phyloP scores from a whole-genome alignment of 2,888 invertebrate genomes.

The Choristoneura rosaceana region DNA sequence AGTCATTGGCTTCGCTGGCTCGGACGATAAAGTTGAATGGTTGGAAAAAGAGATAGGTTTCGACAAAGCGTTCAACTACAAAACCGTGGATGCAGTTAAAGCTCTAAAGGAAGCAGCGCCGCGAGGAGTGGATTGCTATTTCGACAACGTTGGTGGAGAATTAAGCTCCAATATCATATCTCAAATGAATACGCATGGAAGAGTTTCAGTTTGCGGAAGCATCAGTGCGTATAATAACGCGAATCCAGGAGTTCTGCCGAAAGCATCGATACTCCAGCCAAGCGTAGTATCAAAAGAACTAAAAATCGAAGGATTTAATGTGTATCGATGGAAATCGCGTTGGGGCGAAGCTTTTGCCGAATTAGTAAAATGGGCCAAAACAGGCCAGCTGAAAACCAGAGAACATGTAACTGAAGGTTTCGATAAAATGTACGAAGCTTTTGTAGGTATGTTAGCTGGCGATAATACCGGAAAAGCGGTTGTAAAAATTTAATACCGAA shows the following conservation, averaged over 20 bases:
- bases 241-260: slow-evolving; percentile 52
- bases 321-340: slow-evolving; percentile 73
- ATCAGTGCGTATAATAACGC: slow-evolving; percentile 84
- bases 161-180: slow-evolving; percentile 84
- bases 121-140: slow-evolving; percentile 90
- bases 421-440: slow-evolving; percentile 87
- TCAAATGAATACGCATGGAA: slow-evolving; percentile 86
- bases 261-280: slow-evolving; percentile 77
- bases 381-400: slow-evolving; percentile 85
- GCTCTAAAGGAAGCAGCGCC: slow-evolving; percentile 88
- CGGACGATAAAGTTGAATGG: slow-evolving; percentile 89
- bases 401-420: slow-evolving; percentile 89
- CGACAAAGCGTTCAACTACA: slow-evolving; percentile 90
- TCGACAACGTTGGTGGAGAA: slow-evolving; percentile 91
- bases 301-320: slow-evolving; percentile 83
- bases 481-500: slow-evolving; percentile 48
- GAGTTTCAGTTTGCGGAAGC: slow-evolving; percentile 87
- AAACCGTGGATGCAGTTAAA: slow-evolving; percentile 81
- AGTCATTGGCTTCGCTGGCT: slow-evolving; percentile 90
- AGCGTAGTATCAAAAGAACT: slow-evolving; percentile 79
- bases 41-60: slow-evolving; percentile 87
- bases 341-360: slow-evolving; percentile 83
- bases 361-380: slow-evolving; percentile 82
- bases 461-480: slow-evolving; percentile 86
- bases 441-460: slow-evolving; percentile 84